Evolutionary conservation across 2,113 vertebrate genomes (phyloP).

Genomic region (Rhagologus leucostigma): DNA sequence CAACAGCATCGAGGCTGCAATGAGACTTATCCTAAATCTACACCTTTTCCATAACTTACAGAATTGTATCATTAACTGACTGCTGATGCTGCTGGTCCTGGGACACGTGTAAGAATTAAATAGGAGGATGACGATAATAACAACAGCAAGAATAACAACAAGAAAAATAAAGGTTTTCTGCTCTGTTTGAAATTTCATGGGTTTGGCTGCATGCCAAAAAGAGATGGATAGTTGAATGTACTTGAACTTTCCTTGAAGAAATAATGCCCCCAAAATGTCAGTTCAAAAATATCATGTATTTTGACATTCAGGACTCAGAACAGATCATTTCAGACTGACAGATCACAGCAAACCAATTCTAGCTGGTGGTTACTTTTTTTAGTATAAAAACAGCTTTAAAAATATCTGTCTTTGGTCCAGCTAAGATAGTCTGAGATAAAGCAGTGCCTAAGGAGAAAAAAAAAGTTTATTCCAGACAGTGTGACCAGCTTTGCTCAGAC

Average conservation of each 20-base stretch:
- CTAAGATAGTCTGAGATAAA: background rate
- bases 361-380: background rate
- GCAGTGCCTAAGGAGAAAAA: background rate
- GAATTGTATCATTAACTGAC: background rate
- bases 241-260: background rate
- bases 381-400: background rate
- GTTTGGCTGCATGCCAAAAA: background rate
- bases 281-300: background rate
- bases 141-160: background rate
- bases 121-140: background rate
- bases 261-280: background rate
- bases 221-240: background rate
- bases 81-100: background rate
- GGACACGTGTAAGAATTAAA: background rate
- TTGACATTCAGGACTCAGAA: background rate
- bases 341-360: background rate
- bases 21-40: background rate
- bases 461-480: background rate
- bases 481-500: background rate
- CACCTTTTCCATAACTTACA: background rate
- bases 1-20: background rate
- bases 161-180: background rate
- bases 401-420: background rate
- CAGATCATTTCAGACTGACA: background rate
- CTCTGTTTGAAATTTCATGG: background rate